Percentiles rank a stretch among this genome's conserved stretches.
phyloP scores from a whole-genome alignment of 2,797 vertebrate species.

The Morus bassanus region DNA sequence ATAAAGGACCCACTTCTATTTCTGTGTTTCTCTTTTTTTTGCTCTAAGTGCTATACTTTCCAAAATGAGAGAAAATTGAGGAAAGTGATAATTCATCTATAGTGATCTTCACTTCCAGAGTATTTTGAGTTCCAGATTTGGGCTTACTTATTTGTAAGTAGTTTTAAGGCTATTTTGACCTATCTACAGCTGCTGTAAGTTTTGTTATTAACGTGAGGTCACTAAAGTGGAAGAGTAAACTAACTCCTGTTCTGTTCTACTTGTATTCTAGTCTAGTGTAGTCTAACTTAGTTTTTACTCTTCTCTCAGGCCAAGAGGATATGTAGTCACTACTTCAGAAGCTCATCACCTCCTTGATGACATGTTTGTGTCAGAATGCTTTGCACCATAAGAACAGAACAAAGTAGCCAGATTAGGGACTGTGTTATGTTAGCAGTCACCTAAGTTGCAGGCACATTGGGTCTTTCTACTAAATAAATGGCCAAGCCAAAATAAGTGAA shows the following conservation, averaged over 20 bases:
- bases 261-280: neutral
- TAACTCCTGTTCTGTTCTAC: neutral
- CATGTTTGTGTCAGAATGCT: neutral
- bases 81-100: neutral
- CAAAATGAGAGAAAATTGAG: neutral
- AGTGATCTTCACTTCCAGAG: neutral
- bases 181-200: neutral
- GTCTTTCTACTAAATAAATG: neutral
- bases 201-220: neutral
- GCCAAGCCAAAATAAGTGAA: neutral
- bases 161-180: neutral
- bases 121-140: neutral
- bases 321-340: neutral
- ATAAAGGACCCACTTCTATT: neutral
- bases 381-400: neutral
- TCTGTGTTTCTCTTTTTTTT: neutral
- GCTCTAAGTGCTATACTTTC: neutral
- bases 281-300: neutral
- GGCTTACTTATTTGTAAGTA: neutral
- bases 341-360: neutral
- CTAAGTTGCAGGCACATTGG: neutral
- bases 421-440: neutral
- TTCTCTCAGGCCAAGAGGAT: neutral
- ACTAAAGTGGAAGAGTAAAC: neutral
- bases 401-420: neutral